Evolutionary conservation across 2,797 vertebrate genomes (phyloP).

Genomic region (Nasua narica): DNA sequence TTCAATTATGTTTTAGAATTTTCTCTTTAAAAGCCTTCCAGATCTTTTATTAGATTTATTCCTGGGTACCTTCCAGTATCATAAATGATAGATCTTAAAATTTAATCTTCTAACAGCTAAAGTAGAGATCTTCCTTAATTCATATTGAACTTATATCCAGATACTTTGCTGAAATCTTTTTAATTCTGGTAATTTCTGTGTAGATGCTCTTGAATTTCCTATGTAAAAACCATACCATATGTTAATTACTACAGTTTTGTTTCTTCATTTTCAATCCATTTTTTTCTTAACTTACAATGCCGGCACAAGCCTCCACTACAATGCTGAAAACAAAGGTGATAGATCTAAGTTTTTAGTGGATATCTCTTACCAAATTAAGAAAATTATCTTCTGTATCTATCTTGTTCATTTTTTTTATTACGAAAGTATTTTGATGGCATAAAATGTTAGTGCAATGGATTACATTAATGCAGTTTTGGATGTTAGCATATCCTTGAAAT

Average conservation of each 20-base stretch:
- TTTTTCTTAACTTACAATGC: neutral
- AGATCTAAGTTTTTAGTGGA: constrained; percentile 15
- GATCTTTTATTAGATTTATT: constrained; percentile 14
- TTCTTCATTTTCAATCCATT: neutral
- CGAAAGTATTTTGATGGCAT: neutral
- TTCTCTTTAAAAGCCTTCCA: neutral
- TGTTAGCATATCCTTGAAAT: neutral
- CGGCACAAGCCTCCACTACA: neutral
- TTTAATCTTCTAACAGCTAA: constrained; percentile 26
- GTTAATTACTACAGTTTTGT: neutral
- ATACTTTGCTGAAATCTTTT: neutral
- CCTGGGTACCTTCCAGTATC: neutral
- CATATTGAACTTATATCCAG: neutral
- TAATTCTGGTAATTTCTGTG: neutral
- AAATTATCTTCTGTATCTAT: neutral
- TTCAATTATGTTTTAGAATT: neutral
- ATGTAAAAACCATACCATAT: neutral
- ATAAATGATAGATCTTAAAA: neutral
- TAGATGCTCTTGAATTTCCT: neutral
- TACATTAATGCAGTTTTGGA: neutral
- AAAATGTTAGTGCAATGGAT: neutral
- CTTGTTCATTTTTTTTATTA: neutral
- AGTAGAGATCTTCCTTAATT: neutral
- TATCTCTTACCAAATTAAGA: constrained; percentile 35
- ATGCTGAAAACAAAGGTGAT: neutral